Evolutionary conservation across 1,140 invertebrate genomes (phyloP).

Genomic region (Homalodisca vitripennis): DNA sequence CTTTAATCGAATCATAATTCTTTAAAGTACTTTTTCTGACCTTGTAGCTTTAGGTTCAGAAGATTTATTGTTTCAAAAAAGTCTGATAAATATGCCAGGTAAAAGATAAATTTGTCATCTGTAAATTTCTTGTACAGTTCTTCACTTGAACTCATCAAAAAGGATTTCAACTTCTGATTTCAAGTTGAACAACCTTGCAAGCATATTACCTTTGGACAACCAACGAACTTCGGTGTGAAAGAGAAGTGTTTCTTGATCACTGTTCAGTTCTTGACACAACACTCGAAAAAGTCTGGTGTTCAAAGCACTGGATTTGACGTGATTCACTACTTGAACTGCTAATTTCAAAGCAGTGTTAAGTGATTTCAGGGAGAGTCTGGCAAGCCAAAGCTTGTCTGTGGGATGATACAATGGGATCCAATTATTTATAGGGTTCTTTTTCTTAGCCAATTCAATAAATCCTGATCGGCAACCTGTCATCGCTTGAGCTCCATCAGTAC

Average conservation of each 20-base stretch:
- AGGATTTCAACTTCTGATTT: conserved; percentile 30
- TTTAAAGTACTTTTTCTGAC: conserved; percentile 36
- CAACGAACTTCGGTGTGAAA: not conserved
- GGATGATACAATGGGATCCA: conserved; percentile 45
- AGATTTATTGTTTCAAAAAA: conserved; percentile 38
- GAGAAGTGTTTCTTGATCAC: conserved; percentile 28
- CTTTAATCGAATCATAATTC: not conserved
- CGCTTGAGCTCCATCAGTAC: conserved; percentile 45
- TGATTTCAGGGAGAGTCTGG: conserved; percentile 32
- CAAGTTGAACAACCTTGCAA: conserved; percentile 29
- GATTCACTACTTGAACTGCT: conserved; percentile 1
- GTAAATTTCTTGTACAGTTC: conserved; percentile 13
- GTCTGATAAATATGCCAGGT: conserved; percentile 15
- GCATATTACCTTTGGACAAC: conserved; percentile 10
- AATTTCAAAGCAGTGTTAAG: conserved; percentile 1
- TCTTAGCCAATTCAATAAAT: conserved; percentile 44
- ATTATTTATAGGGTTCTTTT: conserved; percentile 44
- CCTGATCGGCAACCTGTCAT: conserved; percentile 47
- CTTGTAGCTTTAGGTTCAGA: conserved; percentile 34
- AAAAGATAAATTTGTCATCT: conserved; percentile 20
- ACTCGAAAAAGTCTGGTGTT: conserved; percentile 45
- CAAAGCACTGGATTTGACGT: conserved; percentile 6
- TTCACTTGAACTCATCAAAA: not conserved
- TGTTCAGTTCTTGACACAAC: conserved; percentile 38
- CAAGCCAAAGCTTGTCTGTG: conserved; percentile 43